phyloP scores from a whole-genome alignment of 2,113 vertebrate genomes.

The Puffinus mauretanicus region DNA sequence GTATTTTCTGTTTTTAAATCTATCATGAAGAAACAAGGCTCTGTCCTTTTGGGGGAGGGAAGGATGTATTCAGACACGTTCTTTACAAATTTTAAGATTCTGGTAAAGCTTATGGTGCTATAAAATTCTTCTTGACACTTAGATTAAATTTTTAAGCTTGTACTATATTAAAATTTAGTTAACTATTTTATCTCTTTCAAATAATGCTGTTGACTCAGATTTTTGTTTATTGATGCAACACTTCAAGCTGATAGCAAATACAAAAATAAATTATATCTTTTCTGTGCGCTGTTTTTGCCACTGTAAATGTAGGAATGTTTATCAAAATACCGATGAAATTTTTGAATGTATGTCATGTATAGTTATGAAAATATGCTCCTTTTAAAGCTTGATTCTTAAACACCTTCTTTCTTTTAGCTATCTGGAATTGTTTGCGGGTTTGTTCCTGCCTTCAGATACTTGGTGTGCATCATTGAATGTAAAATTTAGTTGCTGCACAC shows the following conservation, averaged over 20 bases:
- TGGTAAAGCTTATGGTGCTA: background rate
- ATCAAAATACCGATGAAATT: background rate
- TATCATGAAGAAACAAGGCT: background rate
- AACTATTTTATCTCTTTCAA: background rate
- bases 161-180: background rate
- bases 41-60: background rate
- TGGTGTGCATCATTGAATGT: slow-evolving; percentile 66
- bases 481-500: slow-evolving; percentile 64
- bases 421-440: slow-evolving; percentile 63
- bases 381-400: slow-evolving; percentile 42
- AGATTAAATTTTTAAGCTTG: background rate
- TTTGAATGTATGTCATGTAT: background rate
- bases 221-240: background rate
- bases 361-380: background rate
- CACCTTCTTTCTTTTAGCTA: slow-evolving; percentile 66
- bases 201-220: background rate
- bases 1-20: slow-evolving; percentile 60
- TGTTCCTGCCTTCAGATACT: slow-evolving; percentile 63
- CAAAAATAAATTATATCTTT: background rate
- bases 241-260: background rate
- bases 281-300: background rate
- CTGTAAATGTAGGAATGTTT: background rate
- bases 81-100: background rate
- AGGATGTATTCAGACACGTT: background rate
- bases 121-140: background rate